A percentile compares a stretch with the other conserved stretches of the same genome.
phyloP scores from a whole-genome alignment of 2,888 invertebrate genomes.

The Agrochola lota region DNA sequence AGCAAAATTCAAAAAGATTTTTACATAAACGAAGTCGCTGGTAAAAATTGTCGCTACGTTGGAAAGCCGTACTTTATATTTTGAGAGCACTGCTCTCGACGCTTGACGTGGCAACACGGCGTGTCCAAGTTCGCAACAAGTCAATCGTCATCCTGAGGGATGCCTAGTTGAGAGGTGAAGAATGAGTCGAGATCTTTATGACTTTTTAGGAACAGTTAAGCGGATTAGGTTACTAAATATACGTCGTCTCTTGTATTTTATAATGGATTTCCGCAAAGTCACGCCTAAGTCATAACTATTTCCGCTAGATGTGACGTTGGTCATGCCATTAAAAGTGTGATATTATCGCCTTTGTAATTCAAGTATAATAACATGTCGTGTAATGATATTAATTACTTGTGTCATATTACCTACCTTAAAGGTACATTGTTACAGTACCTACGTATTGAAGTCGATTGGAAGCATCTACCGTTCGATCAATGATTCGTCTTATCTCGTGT shows the following conservation, averaged over 20 bases:
- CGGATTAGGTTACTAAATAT: no score
- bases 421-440: neutral
- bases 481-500: neutral
- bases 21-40: neutral
- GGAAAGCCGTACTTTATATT: neutral
- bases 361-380: conserved; percentile 9
- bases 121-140: no score
- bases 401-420: conserved; percentile 10
- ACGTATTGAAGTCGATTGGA: neutral
- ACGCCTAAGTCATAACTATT: no score
- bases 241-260: no score
- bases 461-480: neutral
- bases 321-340: neutral
- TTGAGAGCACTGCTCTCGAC: no score
- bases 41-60: neutral
- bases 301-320: conserved; percentile 4
- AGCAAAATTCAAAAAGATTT: neutral
- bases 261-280: no score
- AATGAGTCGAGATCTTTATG: no score
- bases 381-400: conserved; percentile 15
- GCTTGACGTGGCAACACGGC: no score
- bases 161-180: no score
- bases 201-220: no score
- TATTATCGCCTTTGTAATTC: conserved; percentile 14
- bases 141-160: no score